Evolutionary conservation across 1,140 invertebrate species (phyloP).

Genomic region (Periplaneta americana): DNA sequence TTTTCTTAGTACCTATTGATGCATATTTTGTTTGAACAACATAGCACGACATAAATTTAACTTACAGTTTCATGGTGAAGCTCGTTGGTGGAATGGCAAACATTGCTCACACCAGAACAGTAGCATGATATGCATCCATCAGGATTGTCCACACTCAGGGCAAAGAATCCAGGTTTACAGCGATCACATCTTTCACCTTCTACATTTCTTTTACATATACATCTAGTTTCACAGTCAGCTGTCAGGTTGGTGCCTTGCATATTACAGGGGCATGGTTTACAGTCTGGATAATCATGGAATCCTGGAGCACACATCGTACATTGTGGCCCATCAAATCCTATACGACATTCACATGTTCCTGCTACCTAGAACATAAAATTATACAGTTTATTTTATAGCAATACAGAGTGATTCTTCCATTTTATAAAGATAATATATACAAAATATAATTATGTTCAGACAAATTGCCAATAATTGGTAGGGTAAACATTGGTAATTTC

Average conservation of each 20-base stretch:
- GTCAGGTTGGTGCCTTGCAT: conserved; percentile 46
- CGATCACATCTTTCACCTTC: conserved; percentile 71
- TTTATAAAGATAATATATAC: no score
- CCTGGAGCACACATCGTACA: conserved; percentile 84
- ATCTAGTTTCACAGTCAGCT: conserved; percentile 22
- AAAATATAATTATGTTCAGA: no score
- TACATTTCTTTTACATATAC: conserved; percentile 48
- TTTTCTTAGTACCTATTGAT: no score
- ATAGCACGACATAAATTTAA: conserved; percentile 4
- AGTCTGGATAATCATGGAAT: conserved; percentile 71
- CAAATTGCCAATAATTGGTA: no score
- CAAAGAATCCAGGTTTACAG: conserved; percentile 82
- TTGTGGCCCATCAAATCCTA: conserved; percentile 70
- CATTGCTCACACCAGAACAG: conserved; percentile 79
- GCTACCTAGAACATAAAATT: conserved; percentile 39
- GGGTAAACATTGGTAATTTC: no score
- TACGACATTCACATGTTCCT: conserved; percentile 75
- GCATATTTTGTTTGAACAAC: no score
- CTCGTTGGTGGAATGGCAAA: conserved; percentile 57
- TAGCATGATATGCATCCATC: conserved; percentile 85
- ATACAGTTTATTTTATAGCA: no score
- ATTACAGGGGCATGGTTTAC: conserved; percentile 78
- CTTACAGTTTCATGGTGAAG: conserved; percentile 52
- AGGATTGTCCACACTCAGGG: conserved; percentile 64
- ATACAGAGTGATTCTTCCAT: no score